A percentile compares a stretch with the other conserved stretches of the same genome.
These are phyloP conservation scores for Cariama cristata DNA, from an alignment of 2,113 vertebrate genomes.

Conservation along the genomic window DNA sequence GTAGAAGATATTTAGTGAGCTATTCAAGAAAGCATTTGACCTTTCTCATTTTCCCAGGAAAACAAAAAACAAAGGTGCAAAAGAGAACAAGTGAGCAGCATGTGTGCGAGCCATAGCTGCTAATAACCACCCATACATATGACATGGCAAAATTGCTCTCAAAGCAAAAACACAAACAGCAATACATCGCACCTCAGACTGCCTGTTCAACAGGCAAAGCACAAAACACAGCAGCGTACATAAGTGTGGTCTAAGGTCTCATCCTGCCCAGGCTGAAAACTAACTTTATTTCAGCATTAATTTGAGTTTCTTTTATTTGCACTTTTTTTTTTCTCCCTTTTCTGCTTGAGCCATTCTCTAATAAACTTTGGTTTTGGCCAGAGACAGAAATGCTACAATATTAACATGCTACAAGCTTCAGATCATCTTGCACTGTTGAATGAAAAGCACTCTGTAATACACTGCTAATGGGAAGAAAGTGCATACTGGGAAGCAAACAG, in stretches of 20 bases:
- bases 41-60: neutral
- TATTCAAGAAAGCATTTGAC: neutral
- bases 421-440: neutral
- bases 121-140: neutral
- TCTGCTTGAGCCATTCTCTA: neutral
- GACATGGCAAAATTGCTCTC: neutral
- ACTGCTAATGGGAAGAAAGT: neutral
- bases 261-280: neutral
- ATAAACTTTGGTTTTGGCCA: neutral
- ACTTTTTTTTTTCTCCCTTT: neutral
- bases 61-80: conserved; percentile 1
- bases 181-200: neutral
- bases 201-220: neutral
- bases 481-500: neutral
- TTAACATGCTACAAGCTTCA: neutral
- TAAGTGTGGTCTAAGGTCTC: neutral
- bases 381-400: neutral
- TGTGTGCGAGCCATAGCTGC: neutral
- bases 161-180: neutral
- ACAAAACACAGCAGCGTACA: neutral
- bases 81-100: neutral
- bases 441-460: neutral
- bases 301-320: neutral
- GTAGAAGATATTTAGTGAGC: neutral
- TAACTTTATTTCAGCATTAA: neutral